A percentile compares a stretch with the other conserved stretches of the same genome.
Conservation (phyloP, 1,140 invertebrate genomes). For the Listronotus oregonensis region DNA sequence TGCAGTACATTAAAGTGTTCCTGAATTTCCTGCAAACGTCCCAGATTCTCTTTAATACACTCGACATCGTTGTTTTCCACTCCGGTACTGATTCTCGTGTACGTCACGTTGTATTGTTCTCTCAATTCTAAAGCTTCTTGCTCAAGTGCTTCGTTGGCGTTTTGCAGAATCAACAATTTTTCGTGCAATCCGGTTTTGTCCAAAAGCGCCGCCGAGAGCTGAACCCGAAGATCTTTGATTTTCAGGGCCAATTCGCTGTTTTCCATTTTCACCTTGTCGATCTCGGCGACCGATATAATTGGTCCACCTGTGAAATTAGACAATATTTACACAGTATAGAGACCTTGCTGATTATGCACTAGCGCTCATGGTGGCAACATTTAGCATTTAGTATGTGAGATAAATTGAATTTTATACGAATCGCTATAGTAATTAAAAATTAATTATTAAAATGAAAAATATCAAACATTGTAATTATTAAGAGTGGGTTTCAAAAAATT, state of each 20-base stretch:
- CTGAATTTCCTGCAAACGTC: constrained; percentile 62
- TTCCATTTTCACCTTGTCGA: constrained; percentile 62
- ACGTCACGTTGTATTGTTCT: constrained; percentile 62
- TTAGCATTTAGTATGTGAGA: no score
- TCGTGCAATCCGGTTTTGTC: constrained; percentile 66
- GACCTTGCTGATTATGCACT: no score
- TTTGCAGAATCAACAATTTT: constrained; percentile 65
- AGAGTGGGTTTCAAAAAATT: no score
- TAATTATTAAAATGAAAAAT: no score
- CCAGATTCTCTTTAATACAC: constrained; percentile 46
- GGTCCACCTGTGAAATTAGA: constrained; percentile 35
- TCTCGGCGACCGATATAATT: constrained; percentile 56
- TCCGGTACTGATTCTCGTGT: constrained; percentile 56
- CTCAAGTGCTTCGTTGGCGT: constrained; percentile 68
- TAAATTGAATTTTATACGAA: no score
- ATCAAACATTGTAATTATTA: no score
- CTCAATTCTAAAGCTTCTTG: constrained; percentile 69
- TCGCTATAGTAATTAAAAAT: no score
- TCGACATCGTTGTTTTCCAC: constrained; percentile 43
- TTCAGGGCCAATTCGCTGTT: constrained; percentile 59
- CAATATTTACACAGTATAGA: not conserved
- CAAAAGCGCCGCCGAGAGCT: constrained; percentile 63
- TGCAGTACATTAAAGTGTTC: constrained; percentile 65
- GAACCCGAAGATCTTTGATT: constrained; percentile 64
- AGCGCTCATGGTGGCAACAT: no score